Conservation (phyloP, 2,113 vertebrate genomes). For the Actenoides hombroni region DNA sequence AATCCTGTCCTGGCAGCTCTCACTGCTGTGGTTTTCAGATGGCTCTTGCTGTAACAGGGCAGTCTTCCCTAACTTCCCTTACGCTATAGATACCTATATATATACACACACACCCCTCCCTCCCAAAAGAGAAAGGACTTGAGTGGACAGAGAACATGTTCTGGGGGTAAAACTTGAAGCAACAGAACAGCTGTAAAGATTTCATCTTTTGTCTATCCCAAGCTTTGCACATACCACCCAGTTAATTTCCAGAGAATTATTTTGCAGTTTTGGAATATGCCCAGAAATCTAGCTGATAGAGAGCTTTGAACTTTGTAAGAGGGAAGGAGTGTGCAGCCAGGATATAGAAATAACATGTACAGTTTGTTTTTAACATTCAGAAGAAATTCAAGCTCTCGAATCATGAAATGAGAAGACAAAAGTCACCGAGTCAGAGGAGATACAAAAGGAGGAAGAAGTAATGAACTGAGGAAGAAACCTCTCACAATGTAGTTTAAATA, state of each 20-base stretch:
- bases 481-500: not conserved
- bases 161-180: not conserved
- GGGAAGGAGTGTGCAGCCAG: not conserved
- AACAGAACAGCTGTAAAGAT: not conserved
- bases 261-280: not conserved
- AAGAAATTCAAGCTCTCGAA: not conserved
- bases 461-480: not conserved
- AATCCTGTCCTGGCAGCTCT: not conserved
- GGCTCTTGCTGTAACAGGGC: not conserved
- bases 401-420: not conserved
- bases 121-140: not conserved
- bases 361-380: not conserved
- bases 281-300: not conserved
- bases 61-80: too few species aligned
- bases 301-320: not conserved
- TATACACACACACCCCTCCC: rapidly evolving
- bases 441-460: not conserved
- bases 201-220: not conserved
- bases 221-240: not conserved
- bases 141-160: not conserved
- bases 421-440: not conserved
- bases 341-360: not conserved
- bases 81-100: rapidly evolving
- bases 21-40: rapidly evolving
- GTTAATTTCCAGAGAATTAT: not conserved